Evolutionary conservation across 1,140 invertebrate genomes (phyloP).

Genomic region (Neodiprion virginianus): DNA sequence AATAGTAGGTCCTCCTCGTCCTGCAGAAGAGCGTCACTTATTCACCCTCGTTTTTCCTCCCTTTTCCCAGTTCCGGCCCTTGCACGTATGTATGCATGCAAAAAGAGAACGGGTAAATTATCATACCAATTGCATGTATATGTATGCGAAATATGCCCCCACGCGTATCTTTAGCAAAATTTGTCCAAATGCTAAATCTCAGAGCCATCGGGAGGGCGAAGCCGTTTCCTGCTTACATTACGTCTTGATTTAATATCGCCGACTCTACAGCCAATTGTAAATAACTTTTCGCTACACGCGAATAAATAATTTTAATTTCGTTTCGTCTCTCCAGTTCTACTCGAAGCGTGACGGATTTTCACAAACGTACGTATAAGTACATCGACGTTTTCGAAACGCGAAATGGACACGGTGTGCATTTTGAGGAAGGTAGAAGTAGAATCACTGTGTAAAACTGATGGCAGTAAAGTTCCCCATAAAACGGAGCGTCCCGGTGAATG

Average conservation of each 20-base stretch:
- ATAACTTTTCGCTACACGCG: too few relatives aligned
- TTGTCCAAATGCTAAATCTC: background rate
- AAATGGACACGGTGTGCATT: background rate
- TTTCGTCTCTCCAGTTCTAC: too few relatives aligned
- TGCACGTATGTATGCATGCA: background rate
- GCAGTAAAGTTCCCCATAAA: background rate
- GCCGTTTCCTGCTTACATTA: too few relatives aligned
- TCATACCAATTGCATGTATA: background rate
- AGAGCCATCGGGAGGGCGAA: too few relatives aligned
- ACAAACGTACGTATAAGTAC: too few relatives aligned
- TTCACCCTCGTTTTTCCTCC: background rate
- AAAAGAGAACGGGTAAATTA: background rate
- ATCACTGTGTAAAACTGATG: background rate
- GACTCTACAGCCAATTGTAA: too few relatives aligned
- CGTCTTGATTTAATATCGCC: too few relatives aligned
- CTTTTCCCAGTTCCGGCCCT: background rate
- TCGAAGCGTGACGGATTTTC: too few relatives aligned
- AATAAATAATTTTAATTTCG: too few relatives aligned
- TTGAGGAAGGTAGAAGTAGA: background rate
- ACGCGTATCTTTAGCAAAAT: background rate
- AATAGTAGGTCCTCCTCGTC: background rate
- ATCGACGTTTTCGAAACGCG: background rate
- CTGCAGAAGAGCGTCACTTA: background rate
- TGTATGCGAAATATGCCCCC: too few relatives aligned
- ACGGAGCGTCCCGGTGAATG: background rate